Percentiles rank a stretch among this genome's conserved stretches.
These are phyloP conservation scores for Cryptoprocta ferox DNA, from an alignment of 2,797 vertebrate genomes.

Conservation along the genomic window DNA sequence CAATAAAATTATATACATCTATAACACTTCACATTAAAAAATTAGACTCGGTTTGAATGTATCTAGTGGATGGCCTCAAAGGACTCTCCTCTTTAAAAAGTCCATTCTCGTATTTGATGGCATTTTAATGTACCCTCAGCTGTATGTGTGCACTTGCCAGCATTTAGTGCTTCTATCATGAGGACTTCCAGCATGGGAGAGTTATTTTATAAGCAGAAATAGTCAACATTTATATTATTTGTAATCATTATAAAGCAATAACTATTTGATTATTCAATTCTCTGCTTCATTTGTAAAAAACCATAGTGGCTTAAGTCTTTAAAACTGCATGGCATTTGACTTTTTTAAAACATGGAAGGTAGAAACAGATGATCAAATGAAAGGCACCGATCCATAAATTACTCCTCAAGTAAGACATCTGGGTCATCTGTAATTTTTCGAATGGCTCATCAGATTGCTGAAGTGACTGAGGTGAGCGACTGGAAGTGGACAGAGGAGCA, in stretches of 20 bases:
- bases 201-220: neutral
- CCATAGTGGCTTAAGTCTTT: neutral
- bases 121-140: neutral
- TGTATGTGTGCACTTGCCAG: neutral
- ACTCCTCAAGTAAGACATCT: neutral
- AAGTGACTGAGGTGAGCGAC: neutral
- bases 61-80: neutral
- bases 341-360: neutral
- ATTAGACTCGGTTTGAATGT: neutral
- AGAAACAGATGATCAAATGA: constrained; percentile 6
- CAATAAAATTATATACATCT: neutral
- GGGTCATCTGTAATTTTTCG: constrained; percentile 11
- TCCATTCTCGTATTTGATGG: neutral
- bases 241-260: neutral
- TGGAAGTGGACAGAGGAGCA: neutral
- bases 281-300: neutral
- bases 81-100: neutral
- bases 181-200: neutral
- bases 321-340: neutral
- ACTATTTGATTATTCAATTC: neutral
- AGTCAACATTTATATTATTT: neutral
- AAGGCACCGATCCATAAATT: neutral
- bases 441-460: neutral
- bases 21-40: neutral
- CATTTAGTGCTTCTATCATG: neutral